Percentiles rank a stretch among this genome's conserved stretches.
These are phyloP conservation scores for Xiphorhynchus elegans DNA, from an alignment of 2,113 vertebrate genomes.

Conservation along the genomic window DNA sequence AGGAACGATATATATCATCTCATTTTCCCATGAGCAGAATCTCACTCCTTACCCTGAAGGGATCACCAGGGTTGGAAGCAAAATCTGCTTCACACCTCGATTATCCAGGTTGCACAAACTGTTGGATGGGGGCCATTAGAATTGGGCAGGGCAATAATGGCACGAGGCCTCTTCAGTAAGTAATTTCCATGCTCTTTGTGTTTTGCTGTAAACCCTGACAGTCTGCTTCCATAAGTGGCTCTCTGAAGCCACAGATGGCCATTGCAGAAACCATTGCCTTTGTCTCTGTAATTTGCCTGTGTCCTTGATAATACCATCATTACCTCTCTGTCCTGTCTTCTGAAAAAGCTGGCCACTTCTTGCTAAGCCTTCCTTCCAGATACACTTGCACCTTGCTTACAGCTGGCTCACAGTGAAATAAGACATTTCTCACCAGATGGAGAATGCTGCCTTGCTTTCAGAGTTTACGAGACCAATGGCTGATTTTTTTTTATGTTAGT, in stretches of 20 bases:
- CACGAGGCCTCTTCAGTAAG: background rate
- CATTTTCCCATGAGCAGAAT: background rate
- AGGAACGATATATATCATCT: background rate
- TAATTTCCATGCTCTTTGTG: background rate
- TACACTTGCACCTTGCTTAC: background rate
- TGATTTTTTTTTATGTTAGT: background rate
- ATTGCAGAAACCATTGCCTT: background rate
- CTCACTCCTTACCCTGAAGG: background rate
- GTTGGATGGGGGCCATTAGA: background rate
- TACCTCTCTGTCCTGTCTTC: background rate
- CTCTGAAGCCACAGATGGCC: background rate
- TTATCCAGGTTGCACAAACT: background rate
- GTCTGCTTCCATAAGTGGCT: background rate
- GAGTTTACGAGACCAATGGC: background rate
- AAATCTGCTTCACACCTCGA: background rate
- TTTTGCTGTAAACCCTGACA: background rate
- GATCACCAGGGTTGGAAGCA: background rate
- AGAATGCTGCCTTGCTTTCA: background rate
- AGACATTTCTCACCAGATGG: background rate
- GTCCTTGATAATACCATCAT: background rate
- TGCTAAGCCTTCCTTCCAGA: background rate
- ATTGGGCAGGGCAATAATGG: background rate
- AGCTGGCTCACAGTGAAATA: background rate
- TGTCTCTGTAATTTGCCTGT: background rate
- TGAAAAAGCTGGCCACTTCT: background rate